These are phyloP conservation scores for Diadegma fenestrale DNA, from an alignment of 2,888 invertebrate genomes.

Conservation along the genomic window DNA sequence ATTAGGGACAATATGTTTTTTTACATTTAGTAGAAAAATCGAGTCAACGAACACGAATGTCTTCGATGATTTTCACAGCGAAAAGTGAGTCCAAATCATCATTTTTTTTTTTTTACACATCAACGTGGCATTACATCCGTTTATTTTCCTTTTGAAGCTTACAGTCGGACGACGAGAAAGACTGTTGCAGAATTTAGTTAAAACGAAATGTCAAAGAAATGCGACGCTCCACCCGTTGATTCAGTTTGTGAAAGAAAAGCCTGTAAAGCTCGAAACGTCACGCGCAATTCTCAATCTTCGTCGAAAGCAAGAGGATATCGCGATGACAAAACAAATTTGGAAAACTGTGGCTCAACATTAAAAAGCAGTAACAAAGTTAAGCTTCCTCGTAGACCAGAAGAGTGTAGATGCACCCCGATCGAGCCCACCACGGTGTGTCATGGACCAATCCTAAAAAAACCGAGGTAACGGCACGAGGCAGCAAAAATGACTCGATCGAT, in stretches of 20 bases:
- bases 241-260: constrained; percentile 27
- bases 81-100: neutral
- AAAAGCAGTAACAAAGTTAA: constrained; percentile 14
- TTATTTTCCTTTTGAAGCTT: neutral
- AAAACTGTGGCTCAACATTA: neutral
- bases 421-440: neutral
- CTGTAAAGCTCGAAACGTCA: neutral
- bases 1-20: neutral
- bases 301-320: constrained; percentile 22
- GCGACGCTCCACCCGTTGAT: constrained; percentile 18
- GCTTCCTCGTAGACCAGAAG: constrained; percentile 9
- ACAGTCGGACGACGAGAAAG: constrained; percentile 4
- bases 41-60: neutral
- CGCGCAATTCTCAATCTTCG: constrained; percentile 6
- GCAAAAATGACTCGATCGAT: neutral
- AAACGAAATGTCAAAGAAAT: constrained; percentile 62
- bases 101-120: neutral
- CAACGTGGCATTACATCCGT: neutral
- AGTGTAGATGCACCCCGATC: neutral
- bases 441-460: constrained; percentile 1
- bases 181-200: neutral
- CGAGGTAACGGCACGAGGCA: constrained; percentile 40
- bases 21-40: neutral
- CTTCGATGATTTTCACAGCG: constrained; percentile 6
- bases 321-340: constrained; percentile 1